Conservation (phyloP, 2,113 vertebrate species). For the Archilochus colubris region DNA sequence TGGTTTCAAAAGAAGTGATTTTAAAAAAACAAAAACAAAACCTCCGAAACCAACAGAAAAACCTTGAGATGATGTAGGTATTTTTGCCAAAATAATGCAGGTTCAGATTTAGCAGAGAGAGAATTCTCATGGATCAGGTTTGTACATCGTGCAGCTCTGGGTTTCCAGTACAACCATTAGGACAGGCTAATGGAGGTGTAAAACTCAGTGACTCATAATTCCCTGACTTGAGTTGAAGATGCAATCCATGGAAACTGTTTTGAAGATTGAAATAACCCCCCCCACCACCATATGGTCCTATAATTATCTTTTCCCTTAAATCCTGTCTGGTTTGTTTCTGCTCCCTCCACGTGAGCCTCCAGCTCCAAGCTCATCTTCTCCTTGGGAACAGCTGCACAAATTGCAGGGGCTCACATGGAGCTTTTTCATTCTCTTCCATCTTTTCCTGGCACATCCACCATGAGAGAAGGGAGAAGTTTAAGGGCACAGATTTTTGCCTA, state of each 20-base stretch:
- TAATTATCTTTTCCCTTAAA: not conserved
- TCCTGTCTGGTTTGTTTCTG: not conserved
- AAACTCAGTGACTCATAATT: not conserved
- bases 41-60: too few relatives aligned
- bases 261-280: not conserved
- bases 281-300: not conserved
- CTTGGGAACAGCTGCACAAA: accelerated
- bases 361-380: not conserved
- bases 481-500: not conserved
- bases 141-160: not conserved
- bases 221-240: not conserved
- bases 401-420: not conserved
- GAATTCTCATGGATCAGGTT: accelerated
- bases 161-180: not conserved
- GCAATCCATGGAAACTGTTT: not conserved
- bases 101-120: not conserved
- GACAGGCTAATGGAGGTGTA: not conserved
- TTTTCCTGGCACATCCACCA: not conserved
- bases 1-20: slow-evolving; percentile 23
- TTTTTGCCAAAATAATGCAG: not conserved
- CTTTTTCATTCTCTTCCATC: not conserved
- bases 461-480: not conserved
- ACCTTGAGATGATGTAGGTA: not conserved
- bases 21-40: too few relatives aligned
- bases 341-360: not conserved